Conservation (phyloP, 1,140 invertebrate genomes). For the Megathymus violae region DNA sequence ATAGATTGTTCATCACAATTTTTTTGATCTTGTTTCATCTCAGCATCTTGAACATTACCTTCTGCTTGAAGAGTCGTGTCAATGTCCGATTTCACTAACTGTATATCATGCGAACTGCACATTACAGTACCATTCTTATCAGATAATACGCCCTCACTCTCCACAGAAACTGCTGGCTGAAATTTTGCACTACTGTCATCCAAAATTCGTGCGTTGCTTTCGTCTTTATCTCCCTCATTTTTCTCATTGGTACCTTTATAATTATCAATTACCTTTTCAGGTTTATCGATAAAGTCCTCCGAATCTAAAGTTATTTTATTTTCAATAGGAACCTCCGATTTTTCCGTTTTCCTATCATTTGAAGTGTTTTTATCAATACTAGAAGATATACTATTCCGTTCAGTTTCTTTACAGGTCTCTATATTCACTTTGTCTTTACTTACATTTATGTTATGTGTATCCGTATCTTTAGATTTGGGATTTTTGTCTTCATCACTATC, state of each 20-base stretch:
- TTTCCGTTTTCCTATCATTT: constrained; percentile 18
- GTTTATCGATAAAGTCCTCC: constrained; percentile 5
- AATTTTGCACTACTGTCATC: background rate
- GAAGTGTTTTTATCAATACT: constrained; percentile 12
- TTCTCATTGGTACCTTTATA: constrained; percentile 8
- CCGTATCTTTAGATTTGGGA: constrained; percentile 11
- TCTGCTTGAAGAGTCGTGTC: background rate
- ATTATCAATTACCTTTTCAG: background rate
- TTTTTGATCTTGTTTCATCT: background rate
- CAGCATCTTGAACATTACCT: background rate
- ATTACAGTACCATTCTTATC: no score
- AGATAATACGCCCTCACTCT: no score
- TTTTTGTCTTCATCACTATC: constrained; percentile 5
- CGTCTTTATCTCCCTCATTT: background rate
- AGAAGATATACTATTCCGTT: background rate
- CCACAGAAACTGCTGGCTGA: background rate
- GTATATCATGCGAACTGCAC: no score
- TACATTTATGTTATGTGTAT: background rate
- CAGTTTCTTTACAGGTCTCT: constrained; percentile 4
- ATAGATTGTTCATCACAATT: background rate
- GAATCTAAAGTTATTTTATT: constrained; percentile 4
- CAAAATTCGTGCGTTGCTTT: background rate
- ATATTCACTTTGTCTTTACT: constrained; percentile 12
- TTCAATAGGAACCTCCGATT: constrained; percentile 12
- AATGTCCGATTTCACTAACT: background rate